These are phyloP conservation scores for Dinoponera quadriceps DNA, from an alignment of 1,140 invertebrate species.

Conservation along the genomic window DNA sequence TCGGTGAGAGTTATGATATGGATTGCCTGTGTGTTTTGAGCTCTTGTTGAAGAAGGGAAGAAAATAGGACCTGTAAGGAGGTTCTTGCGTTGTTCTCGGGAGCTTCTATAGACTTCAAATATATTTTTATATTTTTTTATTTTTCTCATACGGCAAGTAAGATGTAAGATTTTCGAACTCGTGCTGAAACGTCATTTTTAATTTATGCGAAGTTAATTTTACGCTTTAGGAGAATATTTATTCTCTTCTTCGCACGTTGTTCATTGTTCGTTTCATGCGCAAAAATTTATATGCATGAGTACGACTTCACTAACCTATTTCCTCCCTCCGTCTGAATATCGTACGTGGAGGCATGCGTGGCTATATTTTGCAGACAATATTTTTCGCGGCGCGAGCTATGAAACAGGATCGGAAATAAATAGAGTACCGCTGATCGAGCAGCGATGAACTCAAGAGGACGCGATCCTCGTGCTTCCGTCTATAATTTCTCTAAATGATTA, in stretches of 20 bases:
- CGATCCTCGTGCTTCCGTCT: neutral
- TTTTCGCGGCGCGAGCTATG: neutral
- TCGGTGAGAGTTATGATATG: slow-evolving; percentile 48
- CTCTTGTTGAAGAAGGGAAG: neutral
- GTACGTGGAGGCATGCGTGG: slow-evolving; percentile 24
- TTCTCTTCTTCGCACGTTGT: neutral
- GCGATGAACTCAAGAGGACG: neutral
- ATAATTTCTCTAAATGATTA: neutral
- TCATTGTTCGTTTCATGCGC: neutral
- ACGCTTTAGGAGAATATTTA: neutral
- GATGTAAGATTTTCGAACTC: neutral
- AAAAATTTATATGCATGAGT: slow-evolving; percentile 25
- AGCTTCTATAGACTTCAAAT: too few relatives aligned
- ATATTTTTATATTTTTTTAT: neutral
- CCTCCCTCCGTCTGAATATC: slow-evolving; percentile 29
- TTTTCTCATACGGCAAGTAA: neutral
- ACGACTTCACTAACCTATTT: slow-evolving; percentile 25
- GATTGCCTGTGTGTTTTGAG: neutral
- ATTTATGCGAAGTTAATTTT: neutral
- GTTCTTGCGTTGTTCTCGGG: too few relatives aligned
- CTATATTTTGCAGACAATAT: neutral
- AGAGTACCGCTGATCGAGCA: slow-evolving; percentile 17
- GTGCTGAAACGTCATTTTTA: neutral
- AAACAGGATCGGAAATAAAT: slow-evolving; percentile 28
- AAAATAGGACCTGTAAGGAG: too few relatives aligned